A percentile compares a stretch with the other conserved stretches of the same genome.
Evolutionary conservation across 2,797 vertebrate species (phyloP).

Genomic region (Pitangus sulphuratus): DNA sequence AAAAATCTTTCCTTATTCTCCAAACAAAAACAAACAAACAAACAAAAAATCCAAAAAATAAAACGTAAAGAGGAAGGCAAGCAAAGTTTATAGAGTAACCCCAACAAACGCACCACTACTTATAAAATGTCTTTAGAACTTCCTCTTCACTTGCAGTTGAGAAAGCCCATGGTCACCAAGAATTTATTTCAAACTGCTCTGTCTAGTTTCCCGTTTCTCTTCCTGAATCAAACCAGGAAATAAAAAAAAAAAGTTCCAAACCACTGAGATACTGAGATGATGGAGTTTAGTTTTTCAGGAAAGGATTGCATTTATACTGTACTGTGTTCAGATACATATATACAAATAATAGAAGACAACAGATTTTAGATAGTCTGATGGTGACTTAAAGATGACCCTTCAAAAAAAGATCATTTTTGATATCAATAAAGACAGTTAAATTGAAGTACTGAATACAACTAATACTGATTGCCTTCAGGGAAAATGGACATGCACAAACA

Average conservation of each 20-base stretch:
- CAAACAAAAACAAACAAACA: not conserved
- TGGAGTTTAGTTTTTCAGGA: not conserved
- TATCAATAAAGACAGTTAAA: not conserved
- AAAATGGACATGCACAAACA: not conserved
- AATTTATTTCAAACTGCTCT: not conserved
- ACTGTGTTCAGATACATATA: not conserved
- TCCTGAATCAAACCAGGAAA: not conserved
- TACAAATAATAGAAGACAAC: not conserved
- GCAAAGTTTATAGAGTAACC: not conserved
- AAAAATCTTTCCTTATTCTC: not conserved
- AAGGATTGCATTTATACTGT: not conserved
- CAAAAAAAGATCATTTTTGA: not conserved
- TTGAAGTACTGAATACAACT: not conserved
- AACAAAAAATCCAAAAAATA: not conserved
- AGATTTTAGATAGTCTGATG: conserved; percentile 16
- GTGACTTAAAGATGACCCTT: conserved; percentile 11
- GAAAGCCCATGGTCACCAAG: not conserved
- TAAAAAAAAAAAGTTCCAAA: not conserved
- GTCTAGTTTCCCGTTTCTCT: not conserved
- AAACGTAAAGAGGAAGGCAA: not conserved
- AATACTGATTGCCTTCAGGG: not conserved
- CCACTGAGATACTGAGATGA: not conserved
- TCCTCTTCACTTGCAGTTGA: not conserved
- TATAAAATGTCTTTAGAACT: not conserved
- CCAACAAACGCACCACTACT: not conserved